These are phyloP conservation scores for Wiebesia pumilae DNA, from an alignment of 1,140 invertebrate species.

Conservation along the genomic window DNA sequence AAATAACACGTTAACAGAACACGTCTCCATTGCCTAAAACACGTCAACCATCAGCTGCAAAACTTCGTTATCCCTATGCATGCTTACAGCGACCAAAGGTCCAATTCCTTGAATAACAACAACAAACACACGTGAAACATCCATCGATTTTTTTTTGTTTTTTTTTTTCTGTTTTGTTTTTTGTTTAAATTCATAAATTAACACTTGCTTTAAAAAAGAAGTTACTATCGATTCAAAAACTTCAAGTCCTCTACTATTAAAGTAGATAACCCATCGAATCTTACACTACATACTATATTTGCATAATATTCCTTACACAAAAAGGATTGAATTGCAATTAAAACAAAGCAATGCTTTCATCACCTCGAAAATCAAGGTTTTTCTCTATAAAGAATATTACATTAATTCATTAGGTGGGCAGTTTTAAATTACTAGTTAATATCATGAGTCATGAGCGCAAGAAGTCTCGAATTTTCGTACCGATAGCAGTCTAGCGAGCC, in stretches of 20 bases:
- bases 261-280: slow-evolving; percentile 34
- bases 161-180: slow-evolving; percentile 15
- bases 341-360: slow-evolving; percentile 38
- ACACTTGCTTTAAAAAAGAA: slow-evolving; percentile 35
- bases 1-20: slow-evolving; percentile 36
- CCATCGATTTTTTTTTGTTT: slow-evolving; percentile 30
- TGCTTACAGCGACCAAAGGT: slow-evolving; percentile 49
- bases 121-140: slow-evolving; percentile 47
- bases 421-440: slow-evolving; percentile 49
- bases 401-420: slow-evolving; percentile 48
- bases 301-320: slow-evolving; percentile 31
- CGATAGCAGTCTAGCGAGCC: slow-evolving; percentile 44
- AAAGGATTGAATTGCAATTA: slow-evolving; percentile 36
- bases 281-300: slow-evolving; percentile 46
- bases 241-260: slow-evolving; percentile 40
- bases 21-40: slow-evolving; percentile 33
- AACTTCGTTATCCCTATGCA: slow-evolving; percentile 27
- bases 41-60: slow-evolving; percentile 17
- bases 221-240: slow-evolving; percentile 46
- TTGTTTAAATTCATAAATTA: slow-evolving; percentile 41
- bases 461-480: slow-evolving; percentile 46
- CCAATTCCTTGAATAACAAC: slow-evolving; percentile 49
- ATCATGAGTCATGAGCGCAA: slow-evolving; percentile 40
- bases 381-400: slow-evolving; percentile 39
- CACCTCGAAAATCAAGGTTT: not conserved